phyloP scores from a whole-genome alignment of 2,888 invertebrate species.

The Carterocephalus palaemon region DNA sequence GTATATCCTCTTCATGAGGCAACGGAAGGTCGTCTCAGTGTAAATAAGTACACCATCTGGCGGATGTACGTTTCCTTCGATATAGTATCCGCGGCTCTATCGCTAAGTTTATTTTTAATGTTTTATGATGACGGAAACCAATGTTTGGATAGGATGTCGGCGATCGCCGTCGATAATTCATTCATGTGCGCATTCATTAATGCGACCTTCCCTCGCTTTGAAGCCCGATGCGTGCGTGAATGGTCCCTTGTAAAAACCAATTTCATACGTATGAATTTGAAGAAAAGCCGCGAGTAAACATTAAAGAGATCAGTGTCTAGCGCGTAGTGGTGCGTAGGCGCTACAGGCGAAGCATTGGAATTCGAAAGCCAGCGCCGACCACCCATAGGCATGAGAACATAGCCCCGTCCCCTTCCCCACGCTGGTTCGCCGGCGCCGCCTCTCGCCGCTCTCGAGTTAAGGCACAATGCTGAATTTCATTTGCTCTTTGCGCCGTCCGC shows the following conservation, averaged over 20 bases:
- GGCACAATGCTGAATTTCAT: conserved; percentile 74
- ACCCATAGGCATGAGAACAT: conserved; percentile 77
- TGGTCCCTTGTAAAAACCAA: conserved; percentile 23
- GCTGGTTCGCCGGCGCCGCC: conserved; percentile 61
- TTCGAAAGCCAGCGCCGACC: conserved; percentile 77
- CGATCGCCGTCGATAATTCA: conserved; percentile 48
- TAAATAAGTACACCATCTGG: conserved; percentile 66
- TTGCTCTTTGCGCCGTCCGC: conserved; percentile 59
- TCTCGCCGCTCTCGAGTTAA: conserved; percentile 60
- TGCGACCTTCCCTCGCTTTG: conserved; percentile 1
- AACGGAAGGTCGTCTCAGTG: conserved; percentile 20
- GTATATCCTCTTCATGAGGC: conserved; percentile 1
- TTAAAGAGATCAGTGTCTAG: conserved; percentile 52
- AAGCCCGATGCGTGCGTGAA: conserved; percentile 5
- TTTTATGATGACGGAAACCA: conserved; percentile 58
- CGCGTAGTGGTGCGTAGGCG: conserved; percentile 63
- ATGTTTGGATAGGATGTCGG: conserved; percentile 50
- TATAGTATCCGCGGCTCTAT: conserved; percentile 68
- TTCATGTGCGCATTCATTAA: conserved; percentile 46
- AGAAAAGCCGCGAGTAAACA: conserved; percentile 28
- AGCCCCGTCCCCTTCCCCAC: conserved; percentile 74
- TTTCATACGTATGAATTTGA: conserved; percentile 33
- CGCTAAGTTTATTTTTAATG: conserved; percentile 64
- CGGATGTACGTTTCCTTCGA: conserved; percentile 73
- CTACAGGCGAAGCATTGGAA: conserved; percentile 75